Evolutionary conservation across 64 coral and sea anemone species (phyloP), one percentile per base, ranked within the genome.

Genomic region (Stylophora pistillata): DNA sequence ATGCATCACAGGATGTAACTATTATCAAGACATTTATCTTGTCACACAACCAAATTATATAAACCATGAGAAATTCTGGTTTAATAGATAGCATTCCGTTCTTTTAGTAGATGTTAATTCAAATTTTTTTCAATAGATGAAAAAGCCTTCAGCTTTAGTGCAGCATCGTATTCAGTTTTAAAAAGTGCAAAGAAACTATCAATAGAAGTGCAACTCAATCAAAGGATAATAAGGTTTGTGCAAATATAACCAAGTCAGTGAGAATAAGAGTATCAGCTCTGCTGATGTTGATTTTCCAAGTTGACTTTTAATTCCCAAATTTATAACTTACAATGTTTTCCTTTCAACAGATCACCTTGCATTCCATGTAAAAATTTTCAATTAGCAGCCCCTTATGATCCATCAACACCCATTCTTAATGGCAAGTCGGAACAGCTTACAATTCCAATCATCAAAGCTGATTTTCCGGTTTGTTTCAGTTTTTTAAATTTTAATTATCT

Each of bases 161-260:
- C 90, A 74, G 26, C 63, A 13, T 92, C 90, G 10, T 92, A 92
- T 75, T 92, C 90, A 21, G 89, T 86, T 16, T 31, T 92, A 13
- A 92, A 92, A 78, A 92, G 90, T 55, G 73, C 59, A 0, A 92
- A 92, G n/a, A 74, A 78, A 27, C n/a, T 92, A 14, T 75, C 83
- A 15, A 52, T 92, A 5, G 90, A 92, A 18, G 85, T 92, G 15
- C 37, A 86, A 30, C 82, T 92, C n/a, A 70, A 34, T 37, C 60
- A 84, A 69, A 84, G 80, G 62, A 70, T 69, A 16, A 3, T 20
- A 4, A 84, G 80, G 80, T 84, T 15, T 52, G 32, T 23, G 20
- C 37, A 18, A 18, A n/a, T n/a, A n/a, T 31, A 74, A 37, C 34
- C 29, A 15, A 18, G 2, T 64, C 23, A 21, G 5, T 23, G 3